Evolutionary conservation across 1,140 invertebrate species (phyloP), one percentile per base, ranked within the genome.

Genomic region (Trichoplusia ni): DNA sequence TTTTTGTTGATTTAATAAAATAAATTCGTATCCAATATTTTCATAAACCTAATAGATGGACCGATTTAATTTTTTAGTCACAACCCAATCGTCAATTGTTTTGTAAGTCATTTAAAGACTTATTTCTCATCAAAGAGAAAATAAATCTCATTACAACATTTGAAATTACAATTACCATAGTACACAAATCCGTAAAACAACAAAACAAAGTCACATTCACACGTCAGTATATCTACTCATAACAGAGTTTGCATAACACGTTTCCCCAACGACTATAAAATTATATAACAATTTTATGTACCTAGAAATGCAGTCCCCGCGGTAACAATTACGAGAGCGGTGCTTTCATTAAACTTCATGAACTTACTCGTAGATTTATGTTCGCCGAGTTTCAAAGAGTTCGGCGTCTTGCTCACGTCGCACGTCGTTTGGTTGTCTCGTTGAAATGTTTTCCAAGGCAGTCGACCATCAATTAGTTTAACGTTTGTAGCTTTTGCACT

Each of bases 281-380:
- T 58, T 44, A 44, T 58, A 58, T 58, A 42, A 44, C 38, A 58
- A 58, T 58, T 58, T 58, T 19, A 58, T 44, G 38, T 58, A 42
- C 38, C 25, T 14, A 44, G 54, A 37, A 44, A 44, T 58, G 54
- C 54, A 58, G 54, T 58, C 54, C 54, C 38, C 31, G 38, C 51
- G 51, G 51, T 44, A 58, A 44, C 54, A 58, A 58, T 58, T 58
- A 58, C 38, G 38, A 58, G 38, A 38, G 54, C 38, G 54, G 54
- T 44, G 16, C 38, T 58, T 58, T 42, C 54, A 58, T 58, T 44
- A 58, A 58, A 58, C 38, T 58, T 58, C 38, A 44, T 44, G 38
- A 58, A 58, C 14, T 44, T 42, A n/a, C 38, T 8, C 9, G 14
- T 40, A 49, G 54, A 58, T 58, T 58, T 58, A 58, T 44, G 54